Evolutionary conservation across 2,797 vertebrate genomes (phyloP).

Genomic region (Gobio occitaniae): DNA sequence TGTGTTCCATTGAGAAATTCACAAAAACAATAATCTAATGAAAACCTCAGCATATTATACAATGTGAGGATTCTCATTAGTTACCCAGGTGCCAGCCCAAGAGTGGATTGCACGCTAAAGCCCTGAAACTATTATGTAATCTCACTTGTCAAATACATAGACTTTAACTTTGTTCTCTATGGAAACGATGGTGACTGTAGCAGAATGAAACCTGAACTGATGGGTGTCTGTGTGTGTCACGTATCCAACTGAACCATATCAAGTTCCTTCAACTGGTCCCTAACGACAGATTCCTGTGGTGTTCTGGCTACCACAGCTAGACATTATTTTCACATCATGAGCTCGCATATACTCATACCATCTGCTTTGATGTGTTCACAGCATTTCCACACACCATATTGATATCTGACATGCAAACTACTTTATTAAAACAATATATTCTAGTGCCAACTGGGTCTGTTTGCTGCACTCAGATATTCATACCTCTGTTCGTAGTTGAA

Average conservation of each 20-base stretch:
- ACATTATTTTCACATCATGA: slow-evolving; percentile 58
- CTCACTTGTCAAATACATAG: slow-evolving; percentile 33
- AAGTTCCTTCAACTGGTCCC: slow-evolving; percentile 43
- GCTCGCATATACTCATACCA: slow-evolving; percentile 44
- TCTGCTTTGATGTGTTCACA: slow-evolving; percentile 44
- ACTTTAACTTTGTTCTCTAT: slow-evolving; percentile 37
- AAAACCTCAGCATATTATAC: slow-evolving; percentile 29
- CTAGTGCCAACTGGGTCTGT: not conserved
- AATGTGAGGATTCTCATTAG: slow-evolving; percentile 5
- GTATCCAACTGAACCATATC: slow-evolving; percentile 53
- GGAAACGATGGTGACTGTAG: slow-evolving; percentile 41
- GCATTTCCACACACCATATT: not conserved
- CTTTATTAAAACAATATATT: not conserved
- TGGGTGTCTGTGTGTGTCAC: slow-evolving; percentile 28
- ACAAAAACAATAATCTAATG: slow-evolving; percentile 1
- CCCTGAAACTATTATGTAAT: slow-evolving; percentile 28
- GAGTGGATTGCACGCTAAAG: not conserved
- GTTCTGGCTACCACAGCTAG: slow-evolving; percentile 34
- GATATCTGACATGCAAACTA: not conserved
- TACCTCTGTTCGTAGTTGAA: not conserved
- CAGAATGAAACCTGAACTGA: slow-evolving; percentile 41
- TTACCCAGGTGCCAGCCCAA: not conserved
- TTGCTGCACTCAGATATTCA: not conserved
- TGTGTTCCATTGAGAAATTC: slow-evolving; percentile 9
- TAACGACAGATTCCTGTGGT: slow-evolving; percentile 53